A percentile compares a stretch with the other conserved stretches of the same genome.
Conservation (phyloP, 2,888 invertebrate species). For the Aporophyla nigra region DNA sequence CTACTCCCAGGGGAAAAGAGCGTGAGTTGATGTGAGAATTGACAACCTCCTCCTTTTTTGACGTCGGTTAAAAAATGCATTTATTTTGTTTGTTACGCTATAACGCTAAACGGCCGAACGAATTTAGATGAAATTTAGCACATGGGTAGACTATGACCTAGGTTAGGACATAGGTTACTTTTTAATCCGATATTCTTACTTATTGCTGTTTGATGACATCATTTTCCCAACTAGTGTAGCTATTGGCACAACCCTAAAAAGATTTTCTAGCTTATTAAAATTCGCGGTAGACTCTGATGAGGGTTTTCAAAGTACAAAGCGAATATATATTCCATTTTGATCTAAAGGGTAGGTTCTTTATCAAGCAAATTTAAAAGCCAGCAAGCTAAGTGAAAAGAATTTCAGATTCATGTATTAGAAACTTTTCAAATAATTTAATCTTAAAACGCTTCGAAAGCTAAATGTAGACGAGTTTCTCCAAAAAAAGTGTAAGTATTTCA, state of each 20-base stretch:
- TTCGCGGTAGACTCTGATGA: neutral
- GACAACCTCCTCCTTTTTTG: no score
- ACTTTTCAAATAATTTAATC: slow-evolving; percentile 19
- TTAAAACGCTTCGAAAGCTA: slow-evolving; percentile 14
- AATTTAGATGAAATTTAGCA: no score
- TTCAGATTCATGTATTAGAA: slow-evolving; percentile 9
- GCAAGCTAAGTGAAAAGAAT: neutral
- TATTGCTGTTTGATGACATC: neutral
- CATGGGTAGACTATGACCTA: no score
- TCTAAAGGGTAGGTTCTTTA: neutral
- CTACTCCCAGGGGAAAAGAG: neutral
- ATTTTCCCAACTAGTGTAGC: neutral
- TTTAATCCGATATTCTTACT: no score
- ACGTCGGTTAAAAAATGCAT: no score
- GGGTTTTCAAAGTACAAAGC: slow-evolving; percentile 11
- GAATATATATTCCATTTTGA: slow-evolving; percentile 22
- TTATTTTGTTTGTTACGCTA: no score
- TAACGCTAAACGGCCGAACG: no score
- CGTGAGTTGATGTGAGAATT: no score
- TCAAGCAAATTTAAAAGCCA: neutral
- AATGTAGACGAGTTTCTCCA: slow-evolving; percentile 1
- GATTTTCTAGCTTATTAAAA: slow-evolving; percentile 1
- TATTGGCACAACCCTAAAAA: neutral
- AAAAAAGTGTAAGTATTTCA: slow-evolving; percentile 25
- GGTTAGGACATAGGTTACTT: no score